phyloP scores from a whole-genome alignment of 2,797 vertebrate genomes.

The Sandelia bainsii region DNA sequence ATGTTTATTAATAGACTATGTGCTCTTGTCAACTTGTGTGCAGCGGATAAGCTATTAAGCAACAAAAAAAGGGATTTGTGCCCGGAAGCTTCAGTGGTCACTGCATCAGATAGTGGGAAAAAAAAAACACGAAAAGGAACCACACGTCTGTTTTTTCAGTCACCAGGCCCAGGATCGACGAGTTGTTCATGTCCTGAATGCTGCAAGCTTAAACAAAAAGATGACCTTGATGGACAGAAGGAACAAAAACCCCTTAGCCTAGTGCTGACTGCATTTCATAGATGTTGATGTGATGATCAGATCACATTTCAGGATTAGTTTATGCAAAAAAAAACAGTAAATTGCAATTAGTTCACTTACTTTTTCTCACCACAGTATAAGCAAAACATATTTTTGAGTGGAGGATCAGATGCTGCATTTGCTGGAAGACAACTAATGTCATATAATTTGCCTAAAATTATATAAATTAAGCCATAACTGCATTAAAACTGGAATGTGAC shows the following conservation, averaged over 20 bases:
- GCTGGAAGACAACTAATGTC: background rate
- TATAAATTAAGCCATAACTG: background rate
- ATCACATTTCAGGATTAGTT: too few relatives aligned
- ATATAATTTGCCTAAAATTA: background rate
- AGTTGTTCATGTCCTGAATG: background rate
- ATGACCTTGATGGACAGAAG: constrained; percentile 34
- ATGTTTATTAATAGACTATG: background rate
- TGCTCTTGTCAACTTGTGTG: background rate
- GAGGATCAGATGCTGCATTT: background rate
- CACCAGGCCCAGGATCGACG: background rate
- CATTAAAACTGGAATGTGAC: background rate
- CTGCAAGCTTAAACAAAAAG: constrained; percentile 26
- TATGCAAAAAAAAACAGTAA: too few relatives aligned
- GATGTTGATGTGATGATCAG: constrained; percentile 41
- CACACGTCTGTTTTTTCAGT: background rate
- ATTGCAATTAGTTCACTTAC: too few relatives aligned
- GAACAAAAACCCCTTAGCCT: constrained; percentile 1
- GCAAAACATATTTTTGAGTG: too few relatives aligned
- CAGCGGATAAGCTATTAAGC: background rate
- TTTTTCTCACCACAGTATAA: too few relatives aligned
- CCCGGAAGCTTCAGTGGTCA: background rate
- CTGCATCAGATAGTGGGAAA: background rate
- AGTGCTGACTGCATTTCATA: constrained; percentile 32
- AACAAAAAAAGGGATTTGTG: background rate
- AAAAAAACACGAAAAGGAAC: background rate